These are phyloP conservation scores for Sus cebifrons DNA, from an alignment of 2,797 vertebrate genomes.

Conservation along the genomic window DNA sequence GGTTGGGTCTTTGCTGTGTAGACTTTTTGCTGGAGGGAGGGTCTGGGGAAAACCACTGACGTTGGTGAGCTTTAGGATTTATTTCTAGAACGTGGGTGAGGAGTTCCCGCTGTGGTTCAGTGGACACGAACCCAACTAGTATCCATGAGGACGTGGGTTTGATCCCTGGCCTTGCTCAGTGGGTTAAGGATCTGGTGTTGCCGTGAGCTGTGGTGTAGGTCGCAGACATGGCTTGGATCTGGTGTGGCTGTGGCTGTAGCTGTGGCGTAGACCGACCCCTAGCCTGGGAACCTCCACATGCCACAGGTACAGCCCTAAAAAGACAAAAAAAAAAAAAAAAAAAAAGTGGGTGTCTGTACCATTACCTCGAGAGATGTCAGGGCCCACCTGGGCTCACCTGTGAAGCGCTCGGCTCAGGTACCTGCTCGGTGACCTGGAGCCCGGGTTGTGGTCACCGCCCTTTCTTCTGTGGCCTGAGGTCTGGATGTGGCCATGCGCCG, in stretches of 20 bases:
- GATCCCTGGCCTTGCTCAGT: no score
- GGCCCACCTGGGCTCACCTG: background rate
- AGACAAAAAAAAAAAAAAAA: no score
- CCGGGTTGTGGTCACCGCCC: accelerated
- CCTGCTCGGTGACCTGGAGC: accelerated
- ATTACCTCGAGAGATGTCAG: accelerated
- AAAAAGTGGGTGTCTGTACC: accelerated
- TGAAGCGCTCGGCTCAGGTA: accelerated
- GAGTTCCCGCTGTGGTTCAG: no score
- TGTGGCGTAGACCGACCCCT: no score
- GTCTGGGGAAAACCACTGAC: accelerated
- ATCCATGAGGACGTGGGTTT: no score
- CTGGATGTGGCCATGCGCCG: background rate
- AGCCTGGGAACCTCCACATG: no score
- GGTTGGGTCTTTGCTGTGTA: accelerated
- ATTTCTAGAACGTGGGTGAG: accelerated
- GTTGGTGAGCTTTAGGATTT: accelerated
- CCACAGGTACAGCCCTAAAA: no score
- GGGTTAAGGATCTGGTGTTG: no score
- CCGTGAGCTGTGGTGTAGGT: no score
- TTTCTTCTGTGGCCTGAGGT: accelerated
- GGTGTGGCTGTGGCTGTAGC: no score
- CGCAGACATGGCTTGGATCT: no score
- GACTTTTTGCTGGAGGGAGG: background rate
- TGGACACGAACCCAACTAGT: no score